Evolutionary conservation across 2,797 vertebrate species (phyloP).

Genomic region (Gambusia yucatana): DNA sequence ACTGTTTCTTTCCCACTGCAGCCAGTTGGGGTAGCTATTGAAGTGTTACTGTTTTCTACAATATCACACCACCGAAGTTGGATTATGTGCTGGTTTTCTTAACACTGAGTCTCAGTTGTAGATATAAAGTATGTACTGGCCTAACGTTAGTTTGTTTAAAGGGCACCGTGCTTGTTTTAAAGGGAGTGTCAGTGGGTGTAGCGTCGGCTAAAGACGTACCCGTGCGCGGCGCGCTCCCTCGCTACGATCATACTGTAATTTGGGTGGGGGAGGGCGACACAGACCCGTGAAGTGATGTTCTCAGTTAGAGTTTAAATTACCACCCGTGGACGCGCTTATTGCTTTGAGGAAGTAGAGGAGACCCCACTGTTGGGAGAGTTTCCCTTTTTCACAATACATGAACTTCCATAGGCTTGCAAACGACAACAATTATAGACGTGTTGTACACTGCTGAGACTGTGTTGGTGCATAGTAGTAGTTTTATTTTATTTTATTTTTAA

Average conservation of each 20-base stretch:
- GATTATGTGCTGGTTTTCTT: neutral
- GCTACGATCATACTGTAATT: slow-evolving; percentile 72
- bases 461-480: neutral
- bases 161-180: slow-evolving; percentile 75
- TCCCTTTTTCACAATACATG: slow-evolving; percentile 20
- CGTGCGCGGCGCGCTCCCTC: slow-evolving; percentile 75
- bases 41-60: slow-evolving; percentile 15
- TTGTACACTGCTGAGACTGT: neutral
- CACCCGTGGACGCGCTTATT: slow-evolving; percentile 53
- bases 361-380: slow-evolving; percentile 37
- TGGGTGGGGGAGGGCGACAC: slow-evolving; percentile 65
- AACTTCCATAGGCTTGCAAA: neutral
- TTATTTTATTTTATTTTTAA: neutral
- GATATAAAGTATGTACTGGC: slow-evolving; percentile 27
- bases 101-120: neutral
- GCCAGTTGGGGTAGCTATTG: slow-evolving; percentile 22
- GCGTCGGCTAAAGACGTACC: slow-evolving; percentile 67
- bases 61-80: neutral
- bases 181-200: slow-evolving; percentile 73
- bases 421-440: neutral
- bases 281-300: slow-evolving; percentile 42
- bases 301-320: slow-evolving; percentile 50
- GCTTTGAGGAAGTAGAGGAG: slow-evolving; percentile 68
- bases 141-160: slow-evolving; percentile 73
- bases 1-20: slow-evolving; percentile 68